Evolutionary conservation across 2,888 invertebrate genomes (phyloP), one percentile per base, ranked within the genome.

Genomic region (Amphipoea oculea): DNA sequence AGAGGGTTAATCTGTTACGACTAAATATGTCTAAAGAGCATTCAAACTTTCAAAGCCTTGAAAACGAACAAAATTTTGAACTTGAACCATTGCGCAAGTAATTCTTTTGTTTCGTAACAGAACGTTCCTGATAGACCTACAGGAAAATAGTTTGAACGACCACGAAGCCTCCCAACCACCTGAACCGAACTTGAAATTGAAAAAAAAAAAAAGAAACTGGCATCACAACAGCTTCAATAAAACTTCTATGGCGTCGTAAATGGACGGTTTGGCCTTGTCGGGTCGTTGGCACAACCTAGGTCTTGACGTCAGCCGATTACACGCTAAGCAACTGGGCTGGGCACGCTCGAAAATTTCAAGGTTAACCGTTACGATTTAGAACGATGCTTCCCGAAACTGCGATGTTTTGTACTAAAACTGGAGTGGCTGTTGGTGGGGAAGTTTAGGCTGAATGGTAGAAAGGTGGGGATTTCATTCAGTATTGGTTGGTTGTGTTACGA

Each of bases 251-350:
- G 92, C 91, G 91, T 92, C 89, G 92, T 91, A 91, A 92, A 93
- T 90, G 89, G 88, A 88, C 89, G 81, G 75, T 81, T 91, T 92
- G 93, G 93, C 94, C 94, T 94, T 93, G 94, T 74, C 88, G 89
- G 94, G 93, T 94, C 94, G 90, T 93, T 94, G 92, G 81, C 94
- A 89, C 90, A 90, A 90, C 92, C 91, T 94, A 93, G 91, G 91
- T 89, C 85, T 90, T 91, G 89, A 92, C 92, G 93, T 93, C 93
- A 93, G 86, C 36, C 83, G 85, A 86, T 87, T 87, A 89, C 85
- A 90, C 86, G 90, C 90, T 86, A 88, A 82, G 89, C 89, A 84
- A 90, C 88, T 86, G 79, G 82, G 80, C 86, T 81, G 74, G 84
- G 84, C 79, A 75, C 82, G 73, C 75, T 83, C 85, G 79, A 88